A percentile compares a stretch with the other conserved stretches of the same genome.
These are phyloP conservation scores for Poecilia wingei DNA, from an alignment of 2,797 vertebrate species.

Conservation along the genomic window DNA sequence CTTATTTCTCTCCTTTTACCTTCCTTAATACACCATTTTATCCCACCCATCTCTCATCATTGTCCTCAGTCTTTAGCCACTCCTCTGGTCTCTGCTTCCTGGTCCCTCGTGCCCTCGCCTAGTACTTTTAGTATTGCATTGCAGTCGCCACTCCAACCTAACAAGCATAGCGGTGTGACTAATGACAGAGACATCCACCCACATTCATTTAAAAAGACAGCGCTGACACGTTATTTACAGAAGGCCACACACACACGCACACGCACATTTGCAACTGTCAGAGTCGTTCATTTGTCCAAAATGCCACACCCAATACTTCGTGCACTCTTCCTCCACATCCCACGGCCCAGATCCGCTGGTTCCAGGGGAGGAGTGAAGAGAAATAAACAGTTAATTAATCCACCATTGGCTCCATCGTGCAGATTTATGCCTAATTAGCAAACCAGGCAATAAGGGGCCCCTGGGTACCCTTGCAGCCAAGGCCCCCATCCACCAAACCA, in stretches of 20 bases:
- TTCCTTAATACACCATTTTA: constrained; percentile 35
- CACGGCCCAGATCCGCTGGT: constrained; percentile 35
- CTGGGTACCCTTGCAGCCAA: constrained; percentile 54
- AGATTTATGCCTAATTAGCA: constrained; percentile 81
- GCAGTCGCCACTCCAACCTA: constrained; percentile 63
- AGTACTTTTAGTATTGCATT: constrained; percentile 43
- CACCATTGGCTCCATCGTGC: constrained; percentile 65
- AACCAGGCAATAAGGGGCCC: constrained; percentile 68
- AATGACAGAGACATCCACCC: constrained; percentile 74
- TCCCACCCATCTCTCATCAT: constrained; percentile 13
- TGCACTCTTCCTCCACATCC: constrained; percentile 26
- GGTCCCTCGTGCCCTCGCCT: constrained; percentile 16
- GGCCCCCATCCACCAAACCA: constrained; percentile 55
- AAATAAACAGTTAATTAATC: constrained; percentile 84
- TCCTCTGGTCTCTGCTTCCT: constrained; percentile 19
- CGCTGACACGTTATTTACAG: constrained; percentile 59
- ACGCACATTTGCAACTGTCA: constrained; percentile 39
- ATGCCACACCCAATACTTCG: constrained; percentile 38
- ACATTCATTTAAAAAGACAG: constrained; percentile 60
- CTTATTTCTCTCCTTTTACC: constrained; percentile 41
- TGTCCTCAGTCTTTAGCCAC: constrained; percentile 13
- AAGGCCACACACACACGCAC: constrained; percentile 41
- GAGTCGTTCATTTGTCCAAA: constrained; percentile 47
- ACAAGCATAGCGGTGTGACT: constrained; percentile 55
- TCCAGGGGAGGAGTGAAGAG: constrained; percentile 69